A percentile compares a stretch with the other conserved stretches of the same genome.
phyloP scores from a whole-genome alignment of 2,888 invertebrate genomes.

The Drosophila subsilvestris region DNA sequence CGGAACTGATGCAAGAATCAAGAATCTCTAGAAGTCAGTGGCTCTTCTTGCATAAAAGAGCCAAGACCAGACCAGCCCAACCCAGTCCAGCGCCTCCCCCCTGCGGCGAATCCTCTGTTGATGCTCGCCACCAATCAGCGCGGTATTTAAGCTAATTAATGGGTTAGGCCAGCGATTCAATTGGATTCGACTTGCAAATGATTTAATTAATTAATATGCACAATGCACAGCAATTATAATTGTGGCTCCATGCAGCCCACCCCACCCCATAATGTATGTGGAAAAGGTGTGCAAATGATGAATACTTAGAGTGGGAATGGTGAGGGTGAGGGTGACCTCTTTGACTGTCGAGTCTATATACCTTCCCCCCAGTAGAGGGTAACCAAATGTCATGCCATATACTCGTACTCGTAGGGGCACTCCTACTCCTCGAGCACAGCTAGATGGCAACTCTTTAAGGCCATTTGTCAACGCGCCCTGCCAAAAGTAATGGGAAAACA shows the following conservation, averaged over 20 bases:
- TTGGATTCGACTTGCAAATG: conserved; percentile 38
- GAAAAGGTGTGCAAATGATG: conserved; percentile 36
- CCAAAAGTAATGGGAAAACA: conserved; percentile 7
- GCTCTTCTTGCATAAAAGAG: neutral
- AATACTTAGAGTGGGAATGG: conserved; percentile 8
- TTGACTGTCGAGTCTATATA: neutral
- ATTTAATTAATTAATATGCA: conserved; percentile 42
- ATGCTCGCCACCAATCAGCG: conserved; percentile 5
- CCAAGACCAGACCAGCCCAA: too few relatives aligned
- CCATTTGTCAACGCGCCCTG: conserved; percentile 61
- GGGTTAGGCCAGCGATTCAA: conserved; percentile 18
- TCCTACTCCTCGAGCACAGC: neutral
- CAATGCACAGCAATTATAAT: conserved; percentile 27
- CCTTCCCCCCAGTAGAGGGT: neutral
- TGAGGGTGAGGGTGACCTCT: neutral
- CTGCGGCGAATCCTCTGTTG: conserved; percentile 50
- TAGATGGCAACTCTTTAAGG: conserved; percentile 2
- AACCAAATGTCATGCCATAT: conserved; percentile 4
- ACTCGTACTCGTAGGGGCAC: neutral
- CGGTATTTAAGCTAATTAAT: conserved; percentile 23
- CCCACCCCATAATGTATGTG: conserved; percentile 24
- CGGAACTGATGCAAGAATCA: neutral
- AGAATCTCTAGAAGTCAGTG: too few relatives aligned
- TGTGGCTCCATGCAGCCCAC: neutral
- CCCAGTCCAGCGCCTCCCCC: neutral